Percentiles rank a stretch among this genome's conserved stretches.
These are phyloP conservation scores for Polyommatus iphigenia DNA, from an alignment of 2,888 invertebrate species.

Conservation along the genomic window DNA sequence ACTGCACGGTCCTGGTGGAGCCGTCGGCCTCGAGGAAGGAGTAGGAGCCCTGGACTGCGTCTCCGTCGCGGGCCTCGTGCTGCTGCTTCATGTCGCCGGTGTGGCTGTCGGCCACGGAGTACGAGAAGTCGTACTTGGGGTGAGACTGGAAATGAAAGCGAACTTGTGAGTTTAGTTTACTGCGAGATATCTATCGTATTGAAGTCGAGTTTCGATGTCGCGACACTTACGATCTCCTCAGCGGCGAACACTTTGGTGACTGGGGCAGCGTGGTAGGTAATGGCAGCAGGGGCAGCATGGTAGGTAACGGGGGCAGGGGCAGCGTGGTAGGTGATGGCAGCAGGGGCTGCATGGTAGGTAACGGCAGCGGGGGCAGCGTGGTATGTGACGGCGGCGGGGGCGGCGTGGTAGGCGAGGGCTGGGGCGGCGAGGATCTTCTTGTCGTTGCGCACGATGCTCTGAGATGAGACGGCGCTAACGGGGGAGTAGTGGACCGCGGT, in stretches of 20 bases:
- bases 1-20: conserved; percentile 72
- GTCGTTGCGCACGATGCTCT: conserved; percentile 60
- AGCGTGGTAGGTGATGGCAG: conserved; percentile 40
- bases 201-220: neutral
- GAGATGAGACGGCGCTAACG: conserved; percentile 57
- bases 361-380: conserved; percentile 34
- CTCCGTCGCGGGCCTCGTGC: conserved; percentile 72
- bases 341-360: conserved; percentile 53
- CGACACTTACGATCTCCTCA: conserved; percentile 44
- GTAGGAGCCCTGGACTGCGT: conserved; percentile 73
- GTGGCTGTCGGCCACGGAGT: conserved; percentile 74
- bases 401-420: conserved; percentile 57
- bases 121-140: conserved; percentile 68
- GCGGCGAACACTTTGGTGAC: conserved; percentile 43
- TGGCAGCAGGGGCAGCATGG: conserved; percentile 56
- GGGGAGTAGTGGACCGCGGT: conserved; percentile 60
- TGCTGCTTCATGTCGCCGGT: conserved; percentile 76
- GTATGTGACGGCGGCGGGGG: conserved; percentile 45
- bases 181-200: neutral
- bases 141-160: conserved; percentile 45
- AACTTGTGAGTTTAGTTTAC: neutral
- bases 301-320: conserved; percentile 58
- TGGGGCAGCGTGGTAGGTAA: conserved; percentile 55
- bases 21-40: conserved; percentile 75
- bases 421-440: conserved; percentile 42